Evolutionary conservation across 1,140 invertebrate species (phyloP), one percentile per base, ranked within the genome.

Genomic region (Scaptomyza pallida): DNA sequence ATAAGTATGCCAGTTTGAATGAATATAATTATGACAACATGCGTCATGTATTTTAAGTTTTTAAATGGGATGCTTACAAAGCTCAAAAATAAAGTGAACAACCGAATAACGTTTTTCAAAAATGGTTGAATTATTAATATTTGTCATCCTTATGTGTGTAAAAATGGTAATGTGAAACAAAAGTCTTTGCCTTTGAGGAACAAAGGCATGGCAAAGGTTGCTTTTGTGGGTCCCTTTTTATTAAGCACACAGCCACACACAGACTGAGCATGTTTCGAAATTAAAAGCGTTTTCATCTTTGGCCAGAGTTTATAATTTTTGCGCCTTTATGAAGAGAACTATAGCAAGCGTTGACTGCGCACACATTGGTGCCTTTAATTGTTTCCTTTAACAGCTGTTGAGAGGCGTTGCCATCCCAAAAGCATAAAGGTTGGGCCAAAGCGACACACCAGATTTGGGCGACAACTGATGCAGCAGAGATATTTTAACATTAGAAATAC

Each of bases 261-360:
- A 30, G 5, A 21, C 21, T 48, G 16, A 52, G 60, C 47, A 35
- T 73, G 72, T 68, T 78, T 72, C 33, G 73, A 71, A 81, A 85
- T 85, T 86, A 78, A 85, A 88, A 88, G 50, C 70, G 44, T 71
- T 75, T 86, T 88, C 77, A 88, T 81, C 70, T 78, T 81, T 85
- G 65, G 69, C 61, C 54, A 72, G 80, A 81, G 81, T 81, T 85
- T 65, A 85, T 88, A 75, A 81, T 78, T 88, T 80, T 71, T 88
- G 73, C 59, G 65, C 73, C 70, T 88, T 72, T 88, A 78, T 88
- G 81, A 74, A 72, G 51, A 60, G 47, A 44, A 50, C 44, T 23
- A 50, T 37, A 56, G 56, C 35, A 57, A 12, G 72, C 37, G 26
- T 37, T 44, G 55, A 59, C 21, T 43, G 30, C 50, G 59, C 56